Percentiles rank a stretch among this genome's conserved stretches.
Evolutionary conservation across 1,140 invertebrate species (phyloP).

Genomic region (Drosophila sproati): DNA sequence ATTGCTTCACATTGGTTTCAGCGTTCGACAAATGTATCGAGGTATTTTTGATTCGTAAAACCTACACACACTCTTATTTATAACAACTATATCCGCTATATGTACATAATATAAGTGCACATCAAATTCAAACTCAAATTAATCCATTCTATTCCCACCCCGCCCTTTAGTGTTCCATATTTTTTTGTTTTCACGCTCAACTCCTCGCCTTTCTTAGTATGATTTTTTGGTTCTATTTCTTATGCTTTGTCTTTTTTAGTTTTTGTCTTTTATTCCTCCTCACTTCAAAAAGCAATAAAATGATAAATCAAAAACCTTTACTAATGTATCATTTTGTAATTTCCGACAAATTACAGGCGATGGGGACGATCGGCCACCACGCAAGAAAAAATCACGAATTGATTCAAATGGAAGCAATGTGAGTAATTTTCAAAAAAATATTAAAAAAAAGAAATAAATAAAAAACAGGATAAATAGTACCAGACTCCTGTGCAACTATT

Average conservation of each 20-base stretch:
- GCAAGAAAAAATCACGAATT: conserved; percentile 76
- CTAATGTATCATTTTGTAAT: conserved; percentile 20
- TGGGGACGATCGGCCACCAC: conserved; percentile 75
- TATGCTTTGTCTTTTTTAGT: conserved; percentile 2
- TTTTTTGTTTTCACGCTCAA: not conserved
- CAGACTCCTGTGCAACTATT: too few species aligned
- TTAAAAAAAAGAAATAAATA: not conserved
- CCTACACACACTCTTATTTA: conserved; percentile 7
- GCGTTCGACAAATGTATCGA: conserved; percentile 63
- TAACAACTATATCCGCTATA: conserved; percentile 1
- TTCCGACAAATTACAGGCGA: conserved; percentile 62
- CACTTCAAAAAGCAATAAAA: not conserved
- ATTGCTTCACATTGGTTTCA: conserved; percentile 68
- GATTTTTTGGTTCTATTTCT: not conserved
- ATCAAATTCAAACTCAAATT: not conserved
- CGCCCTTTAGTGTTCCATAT: not conserved
- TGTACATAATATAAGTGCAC: conserved; percentile 4
- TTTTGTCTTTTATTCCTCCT: not conserved
- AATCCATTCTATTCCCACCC: not conserved
- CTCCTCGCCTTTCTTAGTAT: too few species aligned
- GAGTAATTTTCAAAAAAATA: conserved; percentile 33
- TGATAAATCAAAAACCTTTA: not conserved
- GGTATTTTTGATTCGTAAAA: conserved; percentile 61
- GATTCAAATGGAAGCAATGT: conserved; percentile 82
- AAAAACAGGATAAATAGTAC: too few species aligned